Conservation (phyloP, 2,113 vertebrate species). For the Colaptes auratus region DNA sequence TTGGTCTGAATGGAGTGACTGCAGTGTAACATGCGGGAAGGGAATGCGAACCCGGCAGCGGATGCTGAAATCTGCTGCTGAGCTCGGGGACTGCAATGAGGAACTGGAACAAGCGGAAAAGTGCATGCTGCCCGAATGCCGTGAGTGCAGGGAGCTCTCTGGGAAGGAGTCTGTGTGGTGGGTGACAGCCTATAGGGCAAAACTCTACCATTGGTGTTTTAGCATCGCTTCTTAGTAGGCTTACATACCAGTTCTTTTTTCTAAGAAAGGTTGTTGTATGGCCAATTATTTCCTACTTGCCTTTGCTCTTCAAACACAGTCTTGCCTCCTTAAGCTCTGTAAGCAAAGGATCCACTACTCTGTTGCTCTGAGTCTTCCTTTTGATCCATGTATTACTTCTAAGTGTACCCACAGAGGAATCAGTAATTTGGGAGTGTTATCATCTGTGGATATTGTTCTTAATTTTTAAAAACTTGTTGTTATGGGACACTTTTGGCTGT, state of each 20-base stretch:
- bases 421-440: neutral
- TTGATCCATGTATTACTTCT: neutral
- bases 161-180: too few species aligned
- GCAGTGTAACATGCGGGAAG: slow-evolving; percentile 96
- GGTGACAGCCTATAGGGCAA: neutral
- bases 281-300: neutral
- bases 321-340: neutral
- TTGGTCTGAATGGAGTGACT: slow-evolving; percentile 98
- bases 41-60: slow-evolving; percentile 89
- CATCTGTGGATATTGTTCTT: neutral
- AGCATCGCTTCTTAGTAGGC: neutral
- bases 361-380: neutral
- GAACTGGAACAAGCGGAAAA: slow-evolving; percentile 97
- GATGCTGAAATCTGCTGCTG: slow-evolving; percentile 92
- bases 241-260: neutral
- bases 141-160: slow-evolving; percentile 78
- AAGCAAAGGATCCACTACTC: neutral
- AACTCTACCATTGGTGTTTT: neutral
- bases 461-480: neutral
- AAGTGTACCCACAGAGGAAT: neutral
- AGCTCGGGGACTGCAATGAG: slow-evolving; percentile 95
- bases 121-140: slow-evolving; percentile 97
- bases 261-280: neutral
- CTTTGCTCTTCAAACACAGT: neutral
- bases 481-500: neutral